Conservation (phyloP, 1,140 invertebrate species). For the Drosophila sulfurigaster region DNA sequence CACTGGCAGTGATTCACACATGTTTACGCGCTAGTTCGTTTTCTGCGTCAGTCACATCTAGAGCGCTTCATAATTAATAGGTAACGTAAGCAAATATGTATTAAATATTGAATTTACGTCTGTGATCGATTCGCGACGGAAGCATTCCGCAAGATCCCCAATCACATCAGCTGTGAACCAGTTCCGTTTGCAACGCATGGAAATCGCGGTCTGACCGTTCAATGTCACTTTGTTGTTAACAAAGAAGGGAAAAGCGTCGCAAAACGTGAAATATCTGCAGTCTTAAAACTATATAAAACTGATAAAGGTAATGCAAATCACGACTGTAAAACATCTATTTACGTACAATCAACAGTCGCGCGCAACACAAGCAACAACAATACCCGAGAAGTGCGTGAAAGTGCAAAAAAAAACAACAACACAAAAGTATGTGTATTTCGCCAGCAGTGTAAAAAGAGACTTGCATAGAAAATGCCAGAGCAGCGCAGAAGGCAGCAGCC, state of each 20-base stretch:
- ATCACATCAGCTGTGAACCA: slow-evolving; percentile 23
- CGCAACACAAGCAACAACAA: slow-evolving; percentile 5
- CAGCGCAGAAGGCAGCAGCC: slow-evolving; percentile 22
- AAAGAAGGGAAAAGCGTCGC: slow-evolving; percentile 65
- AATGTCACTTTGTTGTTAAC: slow-evolving; percentile 65
- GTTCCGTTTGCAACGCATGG: slow-evolving; percentile 25
- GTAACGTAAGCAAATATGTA: background rate
- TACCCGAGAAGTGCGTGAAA: slow-evolving; percentile 11
- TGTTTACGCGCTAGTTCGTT: background rate
- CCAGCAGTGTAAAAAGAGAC: slow-evolving; percentile 21
- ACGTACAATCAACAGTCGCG: slow-evolving; percentile 6
- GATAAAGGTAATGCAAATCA: slow-evolving; percentile 71
- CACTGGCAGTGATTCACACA: background rate
- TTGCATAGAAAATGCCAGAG: slow-evolving; percentile 71
- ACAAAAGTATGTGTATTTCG: slow-evolving; percentile 13
- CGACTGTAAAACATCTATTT: slow-evolving; percentile 24
- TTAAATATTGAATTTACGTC: background rate
- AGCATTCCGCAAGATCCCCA: too few species aligned
- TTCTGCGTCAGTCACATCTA: background rate
- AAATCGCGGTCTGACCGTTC: slow-evolving; percentile 48
- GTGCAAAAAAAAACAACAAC: slow-evolving; percentile 14
- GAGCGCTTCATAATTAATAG: background rate
- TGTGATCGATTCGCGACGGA: too few species aligned
- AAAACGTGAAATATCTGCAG: slow-evolving; percentile 66
- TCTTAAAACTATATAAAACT: slow-evolving; percentile 51